Evolutionary conservation across 2,113 vertebrate species (phyloP), one percentile per base, ranked within the genome.

Genomic region (Tamias sibiricus): DNA sequence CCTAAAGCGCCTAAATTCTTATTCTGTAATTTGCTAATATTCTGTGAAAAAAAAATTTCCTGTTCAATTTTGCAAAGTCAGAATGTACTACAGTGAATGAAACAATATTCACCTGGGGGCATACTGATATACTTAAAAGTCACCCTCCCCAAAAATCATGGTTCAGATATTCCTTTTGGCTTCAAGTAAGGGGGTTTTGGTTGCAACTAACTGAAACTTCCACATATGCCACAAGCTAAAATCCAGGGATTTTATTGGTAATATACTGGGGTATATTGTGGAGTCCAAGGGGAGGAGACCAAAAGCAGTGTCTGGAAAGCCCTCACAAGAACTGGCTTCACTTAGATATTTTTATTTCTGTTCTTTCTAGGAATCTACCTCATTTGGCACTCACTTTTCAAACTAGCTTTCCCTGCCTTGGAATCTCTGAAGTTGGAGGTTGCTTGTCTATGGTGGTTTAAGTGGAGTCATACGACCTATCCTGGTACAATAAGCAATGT

Each of bases 11-110:
- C 84, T 71, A 80, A 87, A 42, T 59, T 85, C 42, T 86, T 82
- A 83, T 72, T 92, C 28, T 79, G 40, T 82, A 88, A 59, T 52
- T 74, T 91, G 62, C 88, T 83, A 82, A 71, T 77, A 62, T 77
- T 75, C 35, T 91, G 44, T 81, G 66, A 93, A 95, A 75, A 81
- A 93, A 95, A 71, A 81, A 62, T 47, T 92, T 71, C 77, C 40
- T 85, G 26, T 4, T 49, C 42, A 85, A 9, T 85, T 91, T 89
- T 54, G 19, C 52, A 40, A 93, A 83, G 74, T 94, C 74, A 92
- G 59, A 72, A 82, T 44, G 22, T 16, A 71, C 64, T 86, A 49
- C 35, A 47, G 19, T 77, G 72, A 95, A 72, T 93, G 68, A 94
- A 94, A 95, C 32, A 81, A 66, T 8, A 62, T 92, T 83, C 42